Evolutionary conservation across 2,113 vertebrate species (phyloP), one percentile per base, ranked within the genome.

Genomic region (Gadus chalcogrammus): DNA sequence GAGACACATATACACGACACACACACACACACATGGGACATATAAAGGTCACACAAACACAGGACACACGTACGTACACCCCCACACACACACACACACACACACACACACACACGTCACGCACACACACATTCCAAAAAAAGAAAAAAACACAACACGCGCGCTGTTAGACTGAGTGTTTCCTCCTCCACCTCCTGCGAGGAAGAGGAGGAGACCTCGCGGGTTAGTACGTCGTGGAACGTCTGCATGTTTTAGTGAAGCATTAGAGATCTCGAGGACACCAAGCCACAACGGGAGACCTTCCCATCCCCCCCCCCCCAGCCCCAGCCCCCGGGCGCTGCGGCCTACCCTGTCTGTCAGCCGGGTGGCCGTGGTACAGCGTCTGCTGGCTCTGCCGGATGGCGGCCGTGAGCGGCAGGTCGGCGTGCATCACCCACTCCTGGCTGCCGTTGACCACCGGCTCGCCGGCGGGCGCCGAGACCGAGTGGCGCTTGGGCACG

Each of bases 361-460:
- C 92, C 0, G 95, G 92, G 88, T 97, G 95, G 22, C 92, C 93
- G 0, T 95, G 92, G 83, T 99, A 98, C 48, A 99, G 94, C 0
- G 95, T 98, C 92, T 99, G 97, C 90, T 99, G 97, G 88, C 97
- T 98, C 92, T 99, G 97, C 71, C 97, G 92, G 91, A 98, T 98
- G 79, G 97, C 97, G 0, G 97, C 97, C 0, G 97, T 99, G 82
- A 99, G 93, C 0, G 97, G 97, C 67, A 98, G 94, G 90, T 99
- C 97, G 0, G 96, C 95, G 80, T 99, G 96, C 91, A 97, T 95
- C 91, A 98, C 97, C 97, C 97, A 99, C 90, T 99, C 97, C 91
- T 99, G 97, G 90, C 96, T 99, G 91, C 97, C 97, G 0, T 99
- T 99, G 80, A 99, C 91, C 83, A 99, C 94, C 0, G 96, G 92